Conservation (phyloP, 1,140 invertebrate species). For the Lethocerus indicus region DNA sequence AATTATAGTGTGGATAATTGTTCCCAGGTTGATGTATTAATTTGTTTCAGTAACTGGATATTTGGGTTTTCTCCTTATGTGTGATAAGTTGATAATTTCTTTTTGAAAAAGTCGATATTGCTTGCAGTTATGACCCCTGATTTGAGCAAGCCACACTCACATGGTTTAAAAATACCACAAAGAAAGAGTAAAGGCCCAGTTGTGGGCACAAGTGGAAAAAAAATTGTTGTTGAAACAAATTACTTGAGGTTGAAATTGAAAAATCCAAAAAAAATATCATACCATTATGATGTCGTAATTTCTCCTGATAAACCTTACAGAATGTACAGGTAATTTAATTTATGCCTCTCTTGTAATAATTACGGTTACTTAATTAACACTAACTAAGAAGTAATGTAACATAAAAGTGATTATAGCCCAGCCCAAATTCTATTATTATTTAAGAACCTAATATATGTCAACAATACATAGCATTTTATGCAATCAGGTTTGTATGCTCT, state of each 20-base stretch:
- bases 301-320: constrained; percentile 31
- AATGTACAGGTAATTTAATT: constrained; percentile 21
- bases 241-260: constrained; percentile 32
- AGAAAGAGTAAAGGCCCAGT: too few species aligned
- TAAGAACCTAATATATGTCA: neutral
- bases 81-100: too few species aligned
- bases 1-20: too few species aligned
- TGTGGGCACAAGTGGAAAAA: constrained; percentile 26
- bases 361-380: neutral
- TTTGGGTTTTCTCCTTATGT: too few species aligned
- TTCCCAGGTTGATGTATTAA: too few species aligned
- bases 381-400: neutral
- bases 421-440: neutral
- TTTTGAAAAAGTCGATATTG: too few species aligned
- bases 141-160: too few species aligned
- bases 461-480: neutral
- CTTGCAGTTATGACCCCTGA: too few species aligned
- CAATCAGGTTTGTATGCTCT: neutral
- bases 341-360: too few species aligned
- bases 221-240: constrained; percentile 32
- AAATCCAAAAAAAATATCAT: constrained; percentile 24
- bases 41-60: too few species aligned
- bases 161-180: too few species aligned
- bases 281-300: constrained; percentile 35
- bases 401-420: neutral